Evolutionary conservation across 2,113 vertebrate genomes (phyloP).

Genomic region (Vulpes lagopus): DNA sequence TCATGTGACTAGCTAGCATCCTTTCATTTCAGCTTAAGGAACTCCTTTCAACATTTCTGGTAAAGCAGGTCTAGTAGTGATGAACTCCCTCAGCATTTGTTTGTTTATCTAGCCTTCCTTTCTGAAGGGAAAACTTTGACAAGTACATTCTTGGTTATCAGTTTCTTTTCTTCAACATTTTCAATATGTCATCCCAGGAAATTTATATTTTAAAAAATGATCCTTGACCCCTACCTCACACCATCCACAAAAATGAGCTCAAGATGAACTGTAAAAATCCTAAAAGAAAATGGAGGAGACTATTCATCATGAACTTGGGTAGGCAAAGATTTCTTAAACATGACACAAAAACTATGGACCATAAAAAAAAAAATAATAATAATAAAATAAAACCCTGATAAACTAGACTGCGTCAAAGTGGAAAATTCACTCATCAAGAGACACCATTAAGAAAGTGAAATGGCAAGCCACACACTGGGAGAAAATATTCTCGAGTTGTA

Average conservation of each 20-base stretch:
- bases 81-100: neutral
- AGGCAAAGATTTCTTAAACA: neutral
- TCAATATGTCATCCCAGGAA: neutral
- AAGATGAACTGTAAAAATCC: neutral
- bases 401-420: neutral
- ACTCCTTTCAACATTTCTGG: neutral
- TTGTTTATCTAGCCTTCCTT: neutral
- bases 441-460: neutral
- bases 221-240: neutral
- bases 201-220: conserved; percentile 12
- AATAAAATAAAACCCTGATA: neutral
- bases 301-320: neutral
- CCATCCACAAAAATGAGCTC: neutral
- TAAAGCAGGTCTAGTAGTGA: neutral
- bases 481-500: neutral
- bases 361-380: neutral
- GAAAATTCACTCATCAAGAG: neutral
- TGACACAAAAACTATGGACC: neutral
- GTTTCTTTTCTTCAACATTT: neutral
- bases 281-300: neutral
- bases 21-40: neutral
- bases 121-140: neutral
- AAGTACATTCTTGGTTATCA: neutral
- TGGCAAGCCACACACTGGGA: neutral
- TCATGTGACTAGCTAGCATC: neutral